Evolutionary conservation across 2,888 invertebrate genomes (phyloP).

Genomic region (Calameuta filiformis): DNA sequence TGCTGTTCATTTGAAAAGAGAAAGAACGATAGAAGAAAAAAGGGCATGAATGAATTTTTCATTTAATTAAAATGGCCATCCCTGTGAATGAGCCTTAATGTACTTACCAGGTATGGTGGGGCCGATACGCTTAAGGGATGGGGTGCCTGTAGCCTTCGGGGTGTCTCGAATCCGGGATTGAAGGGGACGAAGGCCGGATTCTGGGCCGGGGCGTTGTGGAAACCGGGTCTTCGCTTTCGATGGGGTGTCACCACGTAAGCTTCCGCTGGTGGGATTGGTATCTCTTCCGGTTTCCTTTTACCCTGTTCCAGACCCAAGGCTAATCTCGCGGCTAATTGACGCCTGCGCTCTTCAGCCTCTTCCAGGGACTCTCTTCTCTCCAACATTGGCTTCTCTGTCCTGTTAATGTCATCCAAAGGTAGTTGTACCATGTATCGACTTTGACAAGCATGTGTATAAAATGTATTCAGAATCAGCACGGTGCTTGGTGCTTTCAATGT

Average conservation of each 20-base stretch:
- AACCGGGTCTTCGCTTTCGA: constrained; percentile 86
- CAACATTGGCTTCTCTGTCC: constrained; percentile 56
- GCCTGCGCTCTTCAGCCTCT: constrained; percentile 58
- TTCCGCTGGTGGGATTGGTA: constrained; percentile 77
- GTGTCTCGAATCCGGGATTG: constrained; percentile 65
- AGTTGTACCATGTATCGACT: not conserved
- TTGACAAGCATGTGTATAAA: too few species aligned
- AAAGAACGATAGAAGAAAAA: constrained; percentile 5
- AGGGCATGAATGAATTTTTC: constrained; percentile 12
- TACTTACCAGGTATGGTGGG: constrained; percentile 71
- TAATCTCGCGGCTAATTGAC: constrained; percentile 58
- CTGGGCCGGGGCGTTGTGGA: constrained; percentile 88
- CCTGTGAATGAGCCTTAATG: not conserved
- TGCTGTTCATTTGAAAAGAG: constrained; percentile 38
- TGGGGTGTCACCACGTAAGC: constrained; percentile 90
- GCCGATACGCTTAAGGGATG: constrained; percentile 80
- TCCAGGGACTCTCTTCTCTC: constrained; percentile 62
- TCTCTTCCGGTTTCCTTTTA: constrained; percentile 75
- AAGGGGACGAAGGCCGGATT: constrained; percentile 89
- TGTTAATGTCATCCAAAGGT: constrained; percentile 18
- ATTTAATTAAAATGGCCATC: not conserved
- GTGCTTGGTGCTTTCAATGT: not conserved
- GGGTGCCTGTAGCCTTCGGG: constrained; percentile 72
- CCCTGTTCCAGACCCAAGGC: constrained; percentile 77
- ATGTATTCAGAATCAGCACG: not conserved